Evolutionary conservation across 2,888 invertebrate genomes (phyloP), one percentile per base, ranked within the genome.

Genomic region (Linnaemya tessellans): DNA sequence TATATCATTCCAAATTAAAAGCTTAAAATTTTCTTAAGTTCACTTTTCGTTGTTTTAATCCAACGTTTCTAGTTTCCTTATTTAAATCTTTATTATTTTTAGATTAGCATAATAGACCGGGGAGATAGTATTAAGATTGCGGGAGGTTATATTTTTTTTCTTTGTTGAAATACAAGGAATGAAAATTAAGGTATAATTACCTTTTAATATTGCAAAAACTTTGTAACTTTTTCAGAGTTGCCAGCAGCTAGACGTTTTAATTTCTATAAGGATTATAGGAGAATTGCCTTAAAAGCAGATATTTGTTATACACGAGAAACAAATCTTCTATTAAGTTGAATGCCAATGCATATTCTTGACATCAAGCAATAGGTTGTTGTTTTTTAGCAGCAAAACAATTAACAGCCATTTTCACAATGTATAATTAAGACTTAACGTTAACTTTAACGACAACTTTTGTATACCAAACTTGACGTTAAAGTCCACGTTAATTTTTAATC

Each of bases 1-100:
- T 88, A 88, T 87, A 83, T 80, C 84, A 80, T 83, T 86, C 78
- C 68, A 86, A 86, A 86, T 86, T 85, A 86, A 87, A 87, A 87
- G 80, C 78, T 85, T 79, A 75, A 43, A 25, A 38, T 74, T 74
- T 51, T 60, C n/a, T 35, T 22, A 22, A 62, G 41, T 71, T 73
- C 67, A 56, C 41, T 30, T 38, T 71, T 49, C 22, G 35, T 77
- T 80, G 58, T 60, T 77, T 68, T 49, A 62, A 75, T 25, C 30
- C 41, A 46, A 62, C 20, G 11, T 20, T 54, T 80, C 62, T 35
- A 43, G 20, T 70, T 64, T 62, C 43, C 49, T 68, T 51, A 22
- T 41, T 20, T 73, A 13, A 51, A 56, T 75, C 65, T 67, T 35
- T 67, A 46, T 35, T 60, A 60, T 73, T 46, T 67, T 60, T 22